Conservation (phyloP, 2,888 invertebrate genomes). For the Merodon equestris region DNA sequence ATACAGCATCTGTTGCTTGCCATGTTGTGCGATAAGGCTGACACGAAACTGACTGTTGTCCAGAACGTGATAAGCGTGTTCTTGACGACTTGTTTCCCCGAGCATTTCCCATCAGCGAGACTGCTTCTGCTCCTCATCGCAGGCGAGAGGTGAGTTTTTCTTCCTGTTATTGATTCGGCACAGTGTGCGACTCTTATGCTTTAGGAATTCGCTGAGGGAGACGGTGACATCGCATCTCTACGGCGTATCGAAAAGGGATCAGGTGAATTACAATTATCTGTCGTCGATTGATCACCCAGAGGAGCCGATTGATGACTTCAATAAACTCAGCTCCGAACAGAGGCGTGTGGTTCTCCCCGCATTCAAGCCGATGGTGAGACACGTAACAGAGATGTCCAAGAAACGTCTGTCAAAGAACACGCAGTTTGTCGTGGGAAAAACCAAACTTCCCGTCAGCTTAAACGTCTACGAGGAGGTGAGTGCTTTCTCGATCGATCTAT, state of each 20-base stretch:
- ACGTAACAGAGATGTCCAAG: constrained; percentile 85
- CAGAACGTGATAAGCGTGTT: constrained; percentile 91
- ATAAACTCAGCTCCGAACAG: constrained; percentile 76
- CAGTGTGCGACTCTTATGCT: neutral
- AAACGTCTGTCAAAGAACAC: constrained; percentile 82
- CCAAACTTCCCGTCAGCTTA: constrained; percentile 86
- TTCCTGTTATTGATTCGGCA: too few relatives aligned
- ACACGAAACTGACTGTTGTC: constrained; percentile 88
- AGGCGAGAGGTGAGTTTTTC: constrained; percentile 88
- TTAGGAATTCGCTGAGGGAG: constrained; percentile 77
- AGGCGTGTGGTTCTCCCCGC: constrained; percentile 82
- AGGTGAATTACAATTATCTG: constrained; percentile 79
- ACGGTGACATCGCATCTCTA: constrained; percentile 81
- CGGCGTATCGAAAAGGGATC: constrained; percentile 83
- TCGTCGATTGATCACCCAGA: constrained; percentile 78
- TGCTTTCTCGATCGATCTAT: constrained; percentile 13
- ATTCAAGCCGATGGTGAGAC: constrained; percentile 86
- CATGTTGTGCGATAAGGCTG: constrained; percentile 86
- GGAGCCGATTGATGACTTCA: constrained; percentile 74
- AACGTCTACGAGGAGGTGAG: constrained; percentile 86
- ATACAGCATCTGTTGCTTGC: constrained; percentile 81
- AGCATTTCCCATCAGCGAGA: constrained; percentile 89
- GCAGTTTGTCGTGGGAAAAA: constrained; percentile 83
- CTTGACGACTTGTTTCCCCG: constrained; percentile 89
- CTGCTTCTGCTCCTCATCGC: constrained; percentile 90